phyloP scores from a whole-genome alignment of 2,797 vertebrate species.

The Xenentodon cancila region DNA sequence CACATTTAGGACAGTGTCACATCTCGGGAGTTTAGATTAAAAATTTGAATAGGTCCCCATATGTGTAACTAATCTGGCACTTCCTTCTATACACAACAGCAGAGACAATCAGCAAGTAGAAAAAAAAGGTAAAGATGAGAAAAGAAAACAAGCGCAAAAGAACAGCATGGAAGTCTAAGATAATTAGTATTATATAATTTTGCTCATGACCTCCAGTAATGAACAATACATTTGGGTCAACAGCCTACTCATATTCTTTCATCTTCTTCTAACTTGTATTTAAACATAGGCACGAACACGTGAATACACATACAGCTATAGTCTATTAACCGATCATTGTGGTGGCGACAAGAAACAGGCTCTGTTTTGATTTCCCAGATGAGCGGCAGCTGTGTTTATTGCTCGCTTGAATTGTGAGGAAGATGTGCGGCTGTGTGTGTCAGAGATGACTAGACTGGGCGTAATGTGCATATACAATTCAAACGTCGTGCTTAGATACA shows the following conservation, averaged over 20 bases:
- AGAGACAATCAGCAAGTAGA: too few species aligned
- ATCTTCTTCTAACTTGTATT: constrained; percentile 2
- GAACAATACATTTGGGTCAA: constrained; percentile 29
- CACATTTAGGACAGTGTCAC: too few species aligned
- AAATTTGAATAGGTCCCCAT: too few species aligned
- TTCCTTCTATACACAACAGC: too few species aligned
- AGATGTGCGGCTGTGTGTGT: neutral
- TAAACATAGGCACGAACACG: constrained; percentile 1
- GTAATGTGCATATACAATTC: constrained; percentile 13
- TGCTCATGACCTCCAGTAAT: constrained; percentile 25
- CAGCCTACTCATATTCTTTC: constrained; percentile 29
- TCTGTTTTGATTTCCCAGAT: constrained; percentile 69
- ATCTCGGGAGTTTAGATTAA: too few species aligned
- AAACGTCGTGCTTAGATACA: constrained; percentile 15
- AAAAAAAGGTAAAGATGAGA: too few species aligned
- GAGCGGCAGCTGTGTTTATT: constrained; percentile 59
- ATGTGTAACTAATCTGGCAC: too few species aligned
- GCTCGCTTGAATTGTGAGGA: constrained; percentile 43
- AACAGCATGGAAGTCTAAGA: neutral
- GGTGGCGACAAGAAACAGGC: constrained; percentile 34
- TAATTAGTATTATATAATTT: constrained; percentile 21
- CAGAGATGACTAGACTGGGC: neutral
- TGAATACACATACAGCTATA: constrained; percentile 5
- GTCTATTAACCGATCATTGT: constrained; percentile 45
- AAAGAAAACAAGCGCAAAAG: neutral